These are phyloP conservation scores for Heteropelma amictum DNA, from an alignment of 2,888 invertebrate species.

Conservation along the genomic window DNA sequence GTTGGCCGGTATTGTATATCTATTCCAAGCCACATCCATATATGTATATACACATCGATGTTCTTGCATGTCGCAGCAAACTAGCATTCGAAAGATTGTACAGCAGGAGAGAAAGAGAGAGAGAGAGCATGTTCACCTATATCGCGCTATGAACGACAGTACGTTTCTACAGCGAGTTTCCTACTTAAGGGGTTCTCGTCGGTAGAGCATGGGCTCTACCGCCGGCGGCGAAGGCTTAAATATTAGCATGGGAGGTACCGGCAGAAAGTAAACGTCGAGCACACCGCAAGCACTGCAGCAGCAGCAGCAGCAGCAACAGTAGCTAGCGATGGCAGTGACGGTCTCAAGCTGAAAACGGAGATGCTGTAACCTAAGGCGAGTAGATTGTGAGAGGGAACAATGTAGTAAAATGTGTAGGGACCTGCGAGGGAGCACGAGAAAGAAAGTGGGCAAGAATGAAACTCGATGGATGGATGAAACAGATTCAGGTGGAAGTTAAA, in stretches of 20 bases:
- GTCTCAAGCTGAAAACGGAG: slow-evolving; percentile 41
- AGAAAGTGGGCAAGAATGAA: background rate
- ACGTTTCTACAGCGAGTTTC: slow-evolving; percentile 49
- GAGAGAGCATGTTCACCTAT: too few species aligned
- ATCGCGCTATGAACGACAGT: slow-evolving; percentile 52
- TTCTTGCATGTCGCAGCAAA: slow-evolving; percentile 22
- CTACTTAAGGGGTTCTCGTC: slow-evolving; percentile 24
- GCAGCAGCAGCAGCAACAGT: slow-evolving; percentile 28
- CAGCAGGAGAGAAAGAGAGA: slow-evolving; percentile 13
- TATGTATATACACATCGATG: slow-evolving; percentile 3
- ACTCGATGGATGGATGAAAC: slow-evolving; percentile 63
- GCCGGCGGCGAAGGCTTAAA: slow-evolving; percentile 62
- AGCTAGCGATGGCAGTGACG: slow-evolving; percentile 45
- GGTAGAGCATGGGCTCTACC: background rate
- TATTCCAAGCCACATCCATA: too few species aligned
- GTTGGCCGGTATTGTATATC: too few species aligned
- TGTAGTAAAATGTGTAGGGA: slow-evolving; percentile 53
- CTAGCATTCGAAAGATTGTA: slow-evolving; percentile 33
- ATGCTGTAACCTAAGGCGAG: slow-evolving; percentile 61
- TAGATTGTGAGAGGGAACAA: slow-evolving; percentile 65
- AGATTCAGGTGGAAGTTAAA: slow-evolving; percentile 75
- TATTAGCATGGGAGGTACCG: slow-evolving; percentile 63
- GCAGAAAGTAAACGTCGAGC: slow-evolving; percentile 57
- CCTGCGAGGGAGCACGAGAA: background rate
- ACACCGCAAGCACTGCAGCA: slow-evolving; percentile 19